Percentiles rank a stretch among this genome's conserved stretches.
These are phyloP conservation scores for Sylvilagus floridanus DNA, from an alignment of 2,797 vertebrate genomes.

Conservation along the genomic window DNA sequence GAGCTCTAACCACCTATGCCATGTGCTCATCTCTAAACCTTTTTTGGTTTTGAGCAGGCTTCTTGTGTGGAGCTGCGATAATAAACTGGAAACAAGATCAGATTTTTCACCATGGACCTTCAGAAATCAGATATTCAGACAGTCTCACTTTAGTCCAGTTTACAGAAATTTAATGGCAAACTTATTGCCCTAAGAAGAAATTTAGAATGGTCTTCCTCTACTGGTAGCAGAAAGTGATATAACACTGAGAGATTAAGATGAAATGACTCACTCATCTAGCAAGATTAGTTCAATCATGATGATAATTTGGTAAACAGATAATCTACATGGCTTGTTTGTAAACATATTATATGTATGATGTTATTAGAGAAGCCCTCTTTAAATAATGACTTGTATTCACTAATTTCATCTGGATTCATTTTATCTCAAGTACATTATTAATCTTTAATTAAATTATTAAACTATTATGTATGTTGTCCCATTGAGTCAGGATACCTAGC, in stretches of 20 bases:
- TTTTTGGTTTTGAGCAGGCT: neutral
- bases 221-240: neutral
- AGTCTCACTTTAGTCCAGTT: neutral
- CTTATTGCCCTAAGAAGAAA: neutral
- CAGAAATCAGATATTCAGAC: neutral
- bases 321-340: neutral
- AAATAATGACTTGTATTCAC: neutral
- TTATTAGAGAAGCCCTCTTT: constrained; percentile 1
- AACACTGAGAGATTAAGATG: neutral
- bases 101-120: neutral
- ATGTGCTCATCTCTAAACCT: neutral
- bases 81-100: neutral
- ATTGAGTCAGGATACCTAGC: neutral
- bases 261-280: neutral
- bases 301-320: constrained; percentile 2
- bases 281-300: neutral
- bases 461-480: neutral
- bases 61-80: neutral
- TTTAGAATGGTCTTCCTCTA: neutral
- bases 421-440: constrained; percentile 6
- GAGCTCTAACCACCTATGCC: neutral
- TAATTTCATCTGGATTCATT: neutral
- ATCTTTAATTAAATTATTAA: constrained; percentile 25
- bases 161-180: constrained; percentile 25
- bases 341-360: neutral